phyloP scores from a whole-genome alignment of 2,888 invertebrate species.

The Noctua fimbriata region DNA sequence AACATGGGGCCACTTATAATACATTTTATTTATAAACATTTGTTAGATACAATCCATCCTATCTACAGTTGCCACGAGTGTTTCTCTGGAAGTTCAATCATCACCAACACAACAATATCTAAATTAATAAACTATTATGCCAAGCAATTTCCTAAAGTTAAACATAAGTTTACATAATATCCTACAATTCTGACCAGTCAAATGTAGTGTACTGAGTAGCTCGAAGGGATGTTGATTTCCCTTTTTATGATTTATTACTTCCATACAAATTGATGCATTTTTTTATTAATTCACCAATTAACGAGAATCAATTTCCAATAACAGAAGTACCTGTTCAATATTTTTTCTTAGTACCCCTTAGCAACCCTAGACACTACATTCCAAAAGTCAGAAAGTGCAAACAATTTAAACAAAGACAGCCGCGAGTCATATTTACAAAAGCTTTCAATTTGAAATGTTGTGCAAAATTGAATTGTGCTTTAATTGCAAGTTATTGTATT shows the following conservation, averaged over 20 bases:
- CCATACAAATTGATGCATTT: not conserved
- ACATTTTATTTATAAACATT: conserved; percentile 79
- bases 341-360: not conserved
- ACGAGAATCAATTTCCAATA: not conserved
- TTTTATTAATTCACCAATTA: not conserved
- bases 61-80: conserved; percentile 82
- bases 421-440: conserved; percentile 23
- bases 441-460: conserved; percentile 33
- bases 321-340: not conserved
- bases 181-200: conserved; percentile 20
- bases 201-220: conserved; percentile 14
- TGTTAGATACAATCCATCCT: conserved; percentile 74
- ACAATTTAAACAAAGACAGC: conserved; percentile 10
- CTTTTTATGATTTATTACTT: conserved; percentile 14
- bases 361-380: conserved; percentile 10
- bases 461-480: conserved; percentile 2
- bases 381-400: not conserved
- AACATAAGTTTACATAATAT: conserved; percentile 51
- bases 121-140: conserved; percentile 49
- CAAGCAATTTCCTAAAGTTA: conserved; percentile 46
- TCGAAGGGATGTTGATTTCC: conserved; percentile 27
- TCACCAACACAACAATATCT: conserved; percentile 57
- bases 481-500: not conserved
- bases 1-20: conserved; percentile 70
- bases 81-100: conserved; percentile 80